These are phyloP conservation scores for Spongia lamella DNA, from an alignment of 37 sponge, comb jelly and placozoan species.

Conservation along the genomic window DNA sequence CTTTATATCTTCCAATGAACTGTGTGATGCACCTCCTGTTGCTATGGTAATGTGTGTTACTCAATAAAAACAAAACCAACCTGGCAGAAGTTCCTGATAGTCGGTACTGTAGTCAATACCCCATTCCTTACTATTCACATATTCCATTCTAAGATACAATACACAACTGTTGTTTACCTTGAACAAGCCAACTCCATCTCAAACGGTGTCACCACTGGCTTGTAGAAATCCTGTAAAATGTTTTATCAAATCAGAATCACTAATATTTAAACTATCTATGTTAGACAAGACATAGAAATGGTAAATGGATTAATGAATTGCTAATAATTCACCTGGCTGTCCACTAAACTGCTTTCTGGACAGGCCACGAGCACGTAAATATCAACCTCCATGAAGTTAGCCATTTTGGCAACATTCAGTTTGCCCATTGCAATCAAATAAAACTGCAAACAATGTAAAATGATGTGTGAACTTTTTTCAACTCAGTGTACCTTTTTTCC, in stretches of 20 bases:
- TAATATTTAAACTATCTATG: no score
- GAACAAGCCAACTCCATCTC: conserved; percentile 91
- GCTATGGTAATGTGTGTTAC: background rate
- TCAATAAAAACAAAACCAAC: background rate
- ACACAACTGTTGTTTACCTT: conserved; percentile 36
- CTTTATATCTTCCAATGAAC: background rate
- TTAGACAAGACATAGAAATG: no score
- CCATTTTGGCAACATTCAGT: conserved; percentile 91
- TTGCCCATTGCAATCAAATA: conserved; percentile 96
- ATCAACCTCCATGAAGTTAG: conserved; percentile 96
- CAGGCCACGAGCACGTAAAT: conserved; percentile 94
- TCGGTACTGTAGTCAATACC: conserved; percentile 55
- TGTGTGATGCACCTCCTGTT: conserved; percentile 34
- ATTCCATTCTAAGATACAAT: no score
- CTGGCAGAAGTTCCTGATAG: conserved; percentile 73
- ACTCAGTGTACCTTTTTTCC: conserved; percentile 79
- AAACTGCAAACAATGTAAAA: conserved; percentile 59
- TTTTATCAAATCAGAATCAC: no score
- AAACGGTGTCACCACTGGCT: conserved; percentile 93
- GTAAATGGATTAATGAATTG: no score
- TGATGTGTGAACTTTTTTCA: background rate
- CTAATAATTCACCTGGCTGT: conserved; percentile 66
- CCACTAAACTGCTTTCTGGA: conserved; percentile 87
- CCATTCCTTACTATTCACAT: conserved; percentile 81
- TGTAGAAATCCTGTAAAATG: conserved; percentile 78